Conservation (phyloP, 1,140 invertebrate genomes). For the Drosophila leontia region DNA sequence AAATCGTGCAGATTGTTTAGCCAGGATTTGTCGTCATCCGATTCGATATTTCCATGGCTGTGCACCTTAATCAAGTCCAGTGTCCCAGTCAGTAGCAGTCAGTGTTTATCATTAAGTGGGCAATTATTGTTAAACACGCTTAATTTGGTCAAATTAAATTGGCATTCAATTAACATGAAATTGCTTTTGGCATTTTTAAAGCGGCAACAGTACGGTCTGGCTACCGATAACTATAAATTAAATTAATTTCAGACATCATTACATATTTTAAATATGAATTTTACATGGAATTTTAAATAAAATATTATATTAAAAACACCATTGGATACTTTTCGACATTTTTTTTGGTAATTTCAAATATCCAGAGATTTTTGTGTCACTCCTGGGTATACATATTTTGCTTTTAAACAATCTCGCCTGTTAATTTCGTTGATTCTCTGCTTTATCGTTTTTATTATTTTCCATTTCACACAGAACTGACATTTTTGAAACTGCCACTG, state of each 20-base stretch:
- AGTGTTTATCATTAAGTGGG: slow-evolving; percentile 54
- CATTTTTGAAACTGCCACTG: slow-evolving; percentile 49
- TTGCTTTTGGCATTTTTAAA: slow-evolving; percentile 60
- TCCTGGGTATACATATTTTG: background rate
- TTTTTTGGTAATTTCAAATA: slow-evolving; percentile 1
- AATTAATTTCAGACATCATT: no score
- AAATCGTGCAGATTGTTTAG: slow-evolving; percentile 67
- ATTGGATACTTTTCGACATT: no score
- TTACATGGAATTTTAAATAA: no score
- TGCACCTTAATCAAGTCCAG: slow-evolving; percentile 39
- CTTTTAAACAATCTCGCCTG: slow-evolving; percentile 8
- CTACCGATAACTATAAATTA: background rate
- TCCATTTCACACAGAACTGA: slow-evolving; percentile 24
- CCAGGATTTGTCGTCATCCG: slow-evolving; percentile 29
- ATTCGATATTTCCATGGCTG: slow-evolving; percentile 22
- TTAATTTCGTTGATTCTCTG: slow-evolving; percentile 10
- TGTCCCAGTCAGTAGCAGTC: slow-evolving; percentile 11
- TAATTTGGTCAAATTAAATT: slow-evolving; percentile 59
- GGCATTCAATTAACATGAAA: slow-evolving; percentile 55
- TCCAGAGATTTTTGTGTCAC: background rate
- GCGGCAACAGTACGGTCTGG: slow-evolving; percentile 5
- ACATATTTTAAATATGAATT: background rate
- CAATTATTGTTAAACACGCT: slow-evolving; percentile 45
- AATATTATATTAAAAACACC: background rate
- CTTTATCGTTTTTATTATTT: slow-evolving; percentile 13